phyloP scores from a whole-genome alignment of 2,797 vertebrate genomes.

The Oreochromis mossambicus region DNA sequence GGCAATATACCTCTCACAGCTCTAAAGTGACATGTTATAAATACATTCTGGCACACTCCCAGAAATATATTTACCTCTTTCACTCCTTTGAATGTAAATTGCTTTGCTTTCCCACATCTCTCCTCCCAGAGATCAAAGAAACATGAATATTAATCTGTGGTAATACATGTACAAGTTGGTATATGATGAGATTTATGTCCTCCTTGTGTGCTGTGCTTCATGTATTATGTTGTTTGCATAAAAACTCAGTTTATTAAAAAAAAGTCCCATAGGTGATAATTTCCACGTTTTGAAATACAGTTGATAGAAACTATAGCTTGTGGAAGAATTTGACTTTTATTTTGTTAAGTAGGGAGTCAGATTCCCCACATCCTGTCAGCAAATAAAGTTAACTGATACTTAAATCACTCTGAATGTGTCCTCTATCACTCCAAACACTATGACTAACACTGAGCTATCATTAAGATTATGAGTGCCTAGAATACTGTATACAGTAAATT shows the following conservation, averaged over 20 bases:
- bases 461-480: background rate
- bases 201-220: background rate
- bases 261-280: background rate
- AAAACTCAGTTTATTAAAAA: constrained; percentile 15
- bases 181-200: constrained; percentile 9
- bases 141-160: constrained; percentile 36
- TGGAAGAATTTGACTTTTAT: background rate
- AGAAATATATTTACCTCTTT: background rate
- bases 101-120: background rate
- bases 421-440: background rate
- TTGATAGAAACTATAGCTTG: background rate
- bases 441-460: background rate
- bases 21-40: constrained; percentile 36
- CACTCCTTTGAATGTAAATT: background rate
- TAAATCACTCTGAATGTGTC: background rate
- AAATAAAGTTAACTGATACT: background rate
- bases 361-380: background rate
- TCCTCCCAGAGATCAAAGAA: background rate
- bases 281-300: background rate
- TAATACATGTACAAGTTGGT: constrained; percentile 13
- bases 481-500: background rate
- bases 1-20: background rate
- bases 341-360: background rate
- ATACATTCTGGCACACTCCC: constrained; percentile 18
- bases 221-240: background rate